Evolutionary conservation across 2,797 vertebrate species (phyloP), one percentile per base, ranked within the genome.

Genomic region (Coregonus ussuriensis): DNA sequence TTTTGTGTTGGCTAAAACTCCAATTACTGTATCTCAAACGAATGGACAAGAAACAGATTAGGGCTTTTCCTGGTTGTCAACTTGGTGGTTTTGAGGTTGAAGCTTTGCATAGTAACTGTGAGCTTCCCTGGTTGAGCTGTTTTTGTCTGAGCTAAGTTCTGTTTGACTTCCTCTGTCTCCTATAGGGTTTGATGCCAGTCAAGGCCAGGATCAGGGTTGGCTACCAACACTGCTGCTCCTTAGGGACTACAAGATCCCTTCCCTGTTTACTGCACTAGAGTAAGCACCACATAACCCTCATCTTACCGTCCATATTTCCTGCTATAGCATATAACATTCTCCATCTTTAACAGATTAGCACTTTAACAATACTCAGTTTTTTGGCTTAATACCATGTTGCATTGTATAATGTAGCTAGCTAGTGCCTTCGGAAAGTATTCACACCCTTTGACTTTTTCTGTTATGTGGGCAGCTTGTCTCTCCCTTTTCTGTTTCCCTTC

Each of bases 141-240:
- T 67, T 11, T 70, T 47, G 21, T n/a, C 6, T 25, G 84, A 33
- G 51, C 52, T 35, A 31, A 31, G 52, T 29, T 56, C 14, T 16
- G 13, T 72, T 54, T 56, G 31, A 68, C 16, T 6, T 35, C 66
- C 66, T 18, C 4, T 63, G n/a, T 21, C n/a, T 80, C 51, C 62
- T 11, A 0, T 79, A 95, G 95, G 95, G 75, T 94, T 96, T 81
- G 95, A 96, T 0, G 93, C 93, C 33, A 92, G 92, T 29, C 90
- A 88, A 0, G 91, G 93, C 51, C 85, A 96, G 80, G 87, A 94
- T 79, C 92, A 93, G 0, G 92, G 94, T 37, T 96, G 95, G 95
- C 89, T 96, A 13, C 95, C 94, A 62, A 95, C 96, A 0, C 87
- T 96, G 65, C 89, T 96, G 68, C 93, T 96, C n/a, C 93, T 96